phyloP scores from a whole-genome alignment of 1,140 invertebrate species.

The Rhopalosiphum maidis region DNA sequence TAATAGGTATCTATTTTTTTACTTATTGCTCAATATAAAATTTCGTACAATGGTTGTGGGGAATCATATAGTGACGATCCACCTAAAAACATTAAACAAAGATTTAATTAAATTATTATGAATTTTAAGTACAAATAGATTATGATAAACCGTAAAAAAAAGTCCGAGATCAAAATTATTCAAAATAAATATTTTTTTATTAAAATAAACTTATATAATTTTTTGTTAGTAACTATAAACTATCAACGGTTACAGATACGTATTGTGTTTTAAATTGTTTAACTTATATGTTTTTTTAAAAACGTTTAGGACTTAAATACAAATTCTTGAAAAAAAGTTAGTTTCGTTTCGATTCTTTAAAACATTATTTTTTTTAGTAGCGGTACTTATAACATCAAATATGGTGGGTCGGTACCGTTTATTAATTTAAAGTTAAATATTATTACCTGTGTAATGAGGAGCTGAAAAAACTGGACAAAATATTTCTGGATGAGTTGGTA shows the following conservation, averaged over 20 bases:
- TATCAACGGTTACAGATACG: neutral
- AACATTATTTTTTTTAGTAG: no score
- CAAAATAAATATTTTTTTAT: no score
- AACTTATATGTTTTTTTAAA: no score
- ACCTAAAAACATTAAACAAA: neutral
- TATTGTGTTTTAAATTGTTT: no score
- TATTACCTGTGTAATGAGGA: constrained; percentile 30
- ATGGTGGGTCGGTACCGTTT: no score
- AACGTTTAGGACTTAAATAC: no score
- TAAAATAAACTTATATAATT: neutral
- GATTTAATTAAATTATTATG: neutral
- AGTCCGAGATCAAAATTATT: no score
- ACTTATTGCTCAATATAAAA: neutral
- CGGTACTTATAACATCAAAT: no score
- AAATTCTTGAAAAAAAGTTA: no score
- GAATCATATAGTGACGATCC: constrained; percentile 27
- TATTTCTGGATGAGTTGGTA: constrained; percentile 11
- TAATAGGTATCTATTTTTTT: neutral
- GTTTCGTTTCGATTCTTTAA: no score
- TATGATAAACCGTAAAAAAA: no score
- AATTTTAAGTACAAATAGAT: neutral
- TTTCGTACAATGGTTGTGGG: constrained; percentile 48
- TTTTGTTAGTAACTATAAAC: neutral
- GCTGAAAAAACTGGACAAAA: constrained; percentile 53
- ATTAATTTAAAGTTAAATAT: neutral